Base-by-base conservation (phyloP, 1,140 invertebrate species). In the Neodiprion lecontei region DNA sequence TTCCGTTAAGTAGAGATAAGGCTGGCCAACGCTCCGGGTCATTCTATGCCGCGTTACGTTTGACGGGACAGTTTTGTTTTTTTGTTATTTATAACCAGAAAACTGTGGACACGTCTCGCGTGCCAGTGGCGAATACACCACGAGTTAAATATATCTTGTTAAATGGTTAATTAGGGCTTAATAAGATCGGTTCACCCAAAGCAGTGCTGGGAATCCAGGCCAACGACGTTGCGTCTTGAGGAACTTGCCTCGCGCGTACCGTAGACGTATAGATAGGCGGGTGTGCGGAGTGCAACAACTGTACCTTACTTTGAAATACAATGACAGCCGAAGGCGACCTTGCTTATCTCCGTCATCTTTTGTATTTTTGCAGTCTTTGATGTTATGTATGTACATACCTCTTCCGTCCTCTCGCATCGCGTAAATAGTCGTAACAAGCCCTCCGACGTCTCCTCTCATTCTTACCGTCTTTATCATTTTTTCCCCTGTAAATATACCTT, bases 141-240 rank as follows among this genome's bases (percentile, higher is more conserved):
- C 70, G 75, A 79, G 79, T 84, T 86, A 86, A 86, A 85, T 85
- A 84, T 83, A 85, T 79, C 85, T 85, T 78, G 85, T 86, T 86
- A 86, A 85, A 79, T 76, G 80, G 78, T 81, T 86, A 86, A 86
- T 86, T 86, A 86, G 77, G 78, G 69, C 80, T 83, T 84, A 82
- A 85, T 86, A 82, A 84, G 81, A 84, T 86, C 77, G 78, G 78
- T 79, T 84, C 79, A 72, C 74, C 78, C 74, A 77, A 67, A 80
- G 79, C 69, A 65, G 66, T 71, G 66, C 69, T 70, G 75, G 81
- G 48, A 71, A 71, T 71, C 48, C 70, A 47, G 70, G 70, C 70
- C 70, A 50, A 50, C 21, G 70, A 69, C 67, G 67, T 23, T 69
- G 21, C 17, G 67, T 69, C 40, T 23, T 21, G 67, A 23, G 67